These are phyloP conservation scores for Festucalex cinctus DNA, from an alignment of 2,113 vertebrate genomes.

Conservation along the genomic window DNA sequence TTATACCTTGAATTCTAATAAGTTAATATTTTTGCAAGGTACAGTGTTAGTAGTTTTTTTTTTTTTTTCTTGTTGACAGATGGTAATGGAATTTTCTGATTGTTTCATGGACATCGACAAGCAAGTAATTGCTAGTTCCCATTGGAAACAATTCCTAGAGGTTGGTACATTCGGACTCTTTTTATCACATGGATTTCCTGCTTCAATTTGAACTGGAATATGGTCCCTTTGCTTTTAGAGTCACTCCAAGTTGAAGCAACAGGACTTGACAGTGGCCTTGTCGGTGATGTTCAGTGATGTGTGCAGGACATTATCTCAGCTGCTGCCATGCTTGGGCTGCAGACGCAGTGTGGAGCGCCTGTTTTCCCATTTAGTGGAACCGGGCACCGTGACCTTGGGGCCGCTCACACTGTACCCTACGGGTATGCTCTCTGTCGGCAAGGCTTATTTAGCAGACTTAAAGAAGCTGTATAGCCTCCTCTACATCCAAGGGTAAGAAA, in stretches of 20 bases:
- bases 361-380: conserved; percentile 92
- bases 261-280: conserved; percentile 87
- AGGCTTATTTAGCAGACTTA: conserved; percentile 86
- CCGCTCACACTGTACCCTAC: conserved; percentile 88
- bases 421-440: conserved; percentile 86
- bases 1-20: neutral
- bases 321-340: conserved; percentile 94
- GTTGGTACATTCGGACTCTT: conserved; percentile 63
- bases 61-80: conserved; percentile 68
- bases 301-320: conserved; percentile 85
- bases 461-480: conserved; percentile 92
- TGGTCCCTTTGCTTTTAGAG: conserved; percentile 65
- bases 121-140: conserved; percentile 80
- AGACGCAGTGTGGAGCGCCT: conserved; percentile 93
- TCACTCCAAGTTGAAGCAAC: conserved; percentile 87
- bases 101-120: conserved; percentile 84
- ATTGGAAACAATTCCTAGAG: conserved; percentile 90
- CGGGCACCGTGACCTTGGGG: conserved; percentile 89
- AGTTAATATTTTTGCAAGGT: neutral
- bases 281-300: conserved; percentile 92
- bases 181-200: neutral
- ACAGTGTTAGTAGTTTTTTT: neutral
- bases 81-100: conserved; percentile 99
- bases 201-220: neutral
- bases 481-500: conserved; percentile 89